These are phyloP conservation scores for Lissonota sp. DNA, from an alignment of 2,888 invertebrate species.

Conservation along the genomic window DNA sequence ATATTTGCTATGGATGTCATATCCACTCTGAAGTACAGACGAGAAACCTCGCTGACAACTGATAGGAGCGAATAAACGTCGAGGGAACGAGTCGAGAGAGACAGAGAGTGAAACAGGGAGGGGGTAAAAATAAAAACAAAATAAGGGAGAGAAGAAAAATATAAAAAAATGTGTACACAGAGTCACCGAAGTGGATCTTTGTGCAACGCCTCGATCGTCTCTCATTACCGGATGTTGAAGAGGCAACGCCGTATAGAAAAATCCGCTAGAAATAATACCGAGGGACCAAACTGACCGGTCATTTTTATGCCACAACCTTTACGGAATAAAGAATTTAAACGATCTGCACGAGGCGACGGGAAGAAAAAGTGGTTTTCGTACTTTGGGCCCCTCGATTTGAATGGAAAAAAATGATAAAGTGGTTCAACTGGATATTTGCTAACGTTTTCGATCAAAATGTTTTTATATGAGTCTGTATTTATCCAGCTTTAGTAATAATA, in stretches of 20 bases:
- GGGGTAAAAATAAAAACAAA: constrained; percentile 71
- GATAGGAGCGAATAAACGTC: constrained; percentile 55
- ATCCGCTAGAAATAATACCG: constrained; percentile 74
- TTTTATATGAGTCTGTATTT: constrained; percentile 73
- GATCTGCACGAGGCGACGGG: constrained; percentile 61
- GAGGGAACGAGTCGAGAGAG: constrained; percentile 50
- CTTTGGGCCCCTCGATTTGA: no score
- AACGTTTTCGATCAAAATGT: constrained; percentile 57
- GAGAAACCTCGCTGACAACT: constrained; percentile 44
- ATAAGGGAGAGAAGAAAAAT: constrained; percentile 48
- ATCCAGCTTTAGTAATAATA: constrained; percentile 71
- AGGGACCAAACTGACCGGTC: constrained; percentile 63
- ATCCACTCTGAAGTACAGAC: constrained; percentile 13
- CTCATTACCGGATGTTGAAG: constrained; percentile 74
- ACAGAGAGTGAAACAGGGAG: constrained; percentile 50
- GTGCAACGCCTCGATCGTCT: constrained; percentile 48
- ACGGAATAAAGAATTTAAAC: constrained; percentile 35
- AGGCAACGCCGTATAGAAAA: constrained; percentile 3
- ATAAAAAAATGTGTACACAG: neutral
- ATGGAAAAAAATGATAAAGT: constrained; percentile 24
- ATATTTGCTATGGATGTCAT: constrained; percentile 6
- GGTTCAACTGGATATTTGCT: constrained; percentile 48
- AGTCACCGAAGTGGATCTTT: constrained; percentile 7
- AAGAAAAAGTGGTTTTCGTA: neutral
- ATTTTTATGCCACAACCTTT: constrained; percentile 3